A percentile compares a stretch with the other conserved stretches of the same genome.
phyloP scores from a whole-genome alignment of 2,888 invertebrate genomes.

The Drosophila aldrichi region DNA sequence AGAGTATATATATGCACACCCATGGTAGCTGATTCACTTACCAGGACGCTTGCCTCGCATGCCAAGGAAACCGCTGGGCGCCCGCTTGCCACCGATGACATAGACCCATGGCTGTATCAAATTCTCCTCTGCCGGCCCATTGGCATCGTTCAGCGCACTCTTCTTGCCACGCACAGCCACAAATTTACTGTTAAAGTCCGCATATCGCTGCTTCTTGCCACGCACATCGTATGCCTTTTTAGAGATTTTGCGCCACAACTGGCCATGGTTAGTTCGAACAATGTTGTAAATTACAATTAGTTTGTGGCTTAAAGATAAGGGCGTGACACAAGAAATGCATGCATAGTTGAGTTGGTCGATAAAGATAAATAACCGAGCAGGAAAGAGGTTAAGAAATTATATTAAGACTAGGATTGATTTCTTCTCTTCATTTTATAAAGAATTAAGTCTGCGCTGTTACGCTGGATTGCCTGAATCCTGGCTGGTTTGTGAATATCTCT shows the following conservation, averaged over 20 bases:
- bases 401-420: too few species aligned
- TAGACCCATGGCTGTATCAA: slow-evolving; percentile 56
- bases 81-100: slow-evolving; percentile 83
- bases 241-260: slow-evolving; percentile 75
- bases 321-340: slow-evolving; percentile 16
- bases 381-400: neutral
- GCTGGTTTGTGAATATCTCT: too few species aligned
- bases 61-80: slow-evolving; percentile 90
- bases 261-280: slow-evolving; percentile 52
- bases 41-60: slow-evolving; percentile 87
- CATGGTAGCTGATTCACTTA: slow-evolving; percentile 15
- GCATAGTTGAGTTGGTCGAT: neutral
- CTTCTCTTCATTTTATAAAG: too few species aligned
- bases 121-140: slow-evolving; percentile 30
- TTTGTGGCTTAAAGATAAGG: slow-evolving; percentile 20
- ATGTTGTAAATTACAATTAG: slow-evolving; percentile 28
- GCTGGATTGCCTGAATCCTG: too few species aligned
- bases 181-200: slow-evolving; percentile 89
- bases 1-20: too few species aligned
- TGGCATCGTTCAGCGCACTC: slow-evolving; percentile 55
- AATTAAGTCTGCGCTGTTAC: too few species aligned
- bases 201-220: slow-evolving; percentile 88
- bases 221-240: slow-evolving; percentile 86
- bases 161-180: slow-evolving; percentile 91
- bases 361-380: neutral